Evolutionary conservation across 1,140 invertebrate genomes (phyloP).

Genomic region (Trichonephila inaurata): DNA sequence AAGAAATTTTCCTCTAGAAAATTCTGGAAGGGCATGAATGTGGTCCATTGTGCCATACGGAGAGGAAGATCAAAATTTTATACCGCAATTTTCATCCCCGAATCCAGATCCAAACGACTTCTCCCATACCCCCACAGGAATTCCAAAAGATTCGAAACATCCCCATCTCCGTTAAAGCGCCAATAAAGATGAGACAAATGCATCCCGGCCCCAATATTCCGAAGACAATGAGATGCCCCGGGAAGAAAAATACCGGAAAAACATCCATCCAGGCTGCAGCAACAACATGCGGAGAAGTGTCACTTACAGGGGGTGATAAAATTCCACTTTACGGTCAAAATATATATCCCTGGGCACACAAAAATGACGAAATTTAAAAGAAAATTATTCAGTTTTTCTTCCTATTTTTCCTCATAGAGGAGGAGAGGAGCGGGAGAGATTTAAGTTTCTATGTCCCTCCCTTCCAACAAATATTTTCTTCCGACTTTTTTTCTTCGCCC

Average conservation of each 20-base stretch:
- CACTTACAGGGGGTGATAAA: conserved; percentile 42
- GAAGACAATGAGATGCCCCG: conserved; percentile 11
- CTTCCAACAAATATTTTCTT: neutral
- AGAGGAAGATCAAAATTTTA: conserved; percentile 11
- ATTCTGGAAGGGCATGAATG: neutral
- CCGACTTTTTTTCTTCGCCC: neutral
- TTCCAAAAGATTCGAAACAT: neutral
- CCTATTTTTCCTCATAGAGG: neutral
- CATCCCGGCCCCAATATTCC: neutral
- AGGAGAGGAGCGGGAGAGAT: neutral
- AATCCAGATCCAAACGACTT: neutral
- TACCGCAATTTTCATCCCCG: neutral
- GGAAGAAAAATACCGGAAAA: conserved; percentile 2
- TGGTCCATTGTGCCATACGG: neutral
- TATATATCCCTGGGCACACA: neutral
- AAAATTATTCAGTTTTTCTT: conserved; percentile 15
- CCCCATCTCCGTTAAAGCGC: neutral
- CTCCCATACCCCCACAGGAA: neutral
- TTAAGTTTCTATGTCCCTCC: neutral
- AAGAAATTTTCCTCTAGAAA: neutral
- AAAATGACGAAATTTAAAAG: conserved; percentile 51
- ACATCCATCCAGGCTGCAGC: neutral
- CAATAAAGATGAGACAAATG: conserved; percentile 38
- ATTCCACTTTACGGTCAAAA: conserved; percentile 36
- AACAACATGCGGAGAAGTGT: conserved; percentile 32